Evolutionary conservation across 2,888 invertebrate species (phyloP).

Genomic region (Catocala nupta): DNA sequence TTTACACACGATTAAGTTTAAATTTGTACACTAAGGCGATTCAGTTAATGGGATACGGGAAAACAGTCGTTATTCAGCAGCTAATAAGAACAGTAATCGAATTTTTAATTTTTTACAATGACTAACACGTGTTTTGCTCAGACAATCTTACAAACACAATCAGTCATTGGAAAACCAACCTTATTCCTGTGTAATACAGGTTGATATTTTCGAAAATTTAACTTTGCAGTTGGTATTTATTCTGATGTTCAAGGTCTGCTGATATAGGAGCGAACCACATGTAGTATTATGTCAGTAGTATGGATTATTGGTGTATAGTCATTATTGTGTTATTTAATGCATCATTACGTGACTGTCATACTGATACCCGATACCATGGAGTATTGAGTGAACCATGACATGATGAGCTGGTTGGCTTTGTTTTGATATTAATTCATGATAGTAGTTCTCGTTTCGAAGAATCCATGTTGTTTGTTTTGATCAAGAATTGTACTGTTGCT

Average conservation of each 20-base stretch:
- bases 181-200: conserved; percentile 11
- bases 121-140: conserved; percentile 42
- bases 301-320: conserved; percentile 8
- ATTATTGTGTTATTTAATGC: conserved; percentile 44
- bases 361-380: conserved; percentile 33
- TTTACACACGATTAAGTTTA: conserved; percentile 4
- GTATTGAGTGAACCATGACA: conserved; percentile 32
- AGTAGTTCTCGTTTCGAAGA: background rate
- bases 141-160: conserved; percentile 8
- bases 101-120: conserved; percentile 37
- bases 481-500: too few relatives aligned
- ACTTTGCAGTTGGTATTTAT: conserved; percentile 40
- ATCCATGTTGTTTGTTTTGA: too few relatives aligned
- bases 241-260: conserved; percentile 42
- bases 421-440: conserved; percentile 7
- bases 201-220: conserved; percentile 35
- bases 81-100: conserved; percentile 35
- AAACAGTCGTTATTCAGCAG: conserved; percentile 37
- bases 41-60: conserved; percentile 26
- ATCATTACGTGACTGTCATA: conserved; percentile 27
- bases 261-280: conserved; percentile 41
- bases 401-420: conserved; percentile 9
- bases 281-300: conserved; percentile 17
- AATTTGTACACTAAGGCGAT: conserved; percentile 18
- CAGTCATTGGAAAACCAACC: conserved; percentile 8